Evolutionary conservation across 2,113 vertebrate species (phyloP).

Genomic region (Arothron firmamentum): DNA sequence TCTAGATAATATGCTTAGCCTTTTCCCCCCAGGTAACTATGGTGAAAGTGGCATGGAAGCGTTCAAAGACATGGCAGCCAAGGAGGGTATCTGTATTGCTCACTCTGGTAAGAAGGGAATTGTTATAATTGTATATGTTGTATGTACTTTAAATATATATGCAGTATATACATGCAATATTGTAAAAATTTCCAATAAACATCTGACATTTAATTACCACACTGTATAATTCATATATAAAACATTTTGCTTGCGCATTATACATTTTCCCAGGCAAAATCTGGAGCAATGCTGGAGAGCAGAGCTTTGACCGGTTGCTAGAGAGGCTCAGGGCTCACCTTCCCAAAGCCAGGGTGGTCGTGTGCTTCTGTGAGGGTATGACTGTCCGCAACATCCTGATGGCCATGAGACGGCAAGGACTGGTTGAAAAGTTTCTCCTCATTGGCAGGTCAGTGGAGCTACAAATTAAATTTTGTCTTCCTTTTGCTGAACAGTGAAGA

Average conservation of each 20-base stretch:
- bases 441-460: slow-evolving; percentile 88
- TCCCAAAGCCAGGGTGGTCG: slow-evolving; percentile 94
- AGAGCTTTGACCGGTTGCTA: slow-evolving; percentile 92
- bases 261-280: slow-evolving; percentile 80
- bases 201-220: neutral
- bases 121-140: no score
- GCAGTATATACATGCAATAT: no score
- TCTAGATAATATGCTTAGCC: neutral
- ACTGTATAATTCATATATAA: neutral
- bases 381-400: slow-evolving; percentile 94
- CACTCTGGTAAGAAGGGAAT: slow-evolving; percentile 85
- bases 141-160: no score
- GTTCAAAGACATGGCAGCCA: slow-evolving; percentile 96
- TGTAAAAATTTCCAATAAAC: neutral
- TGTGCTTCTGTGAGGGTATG: slow-evolving; percentile 99
- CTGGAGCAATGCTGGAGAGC: slow-evolving; percentile 96
- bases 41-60: slow-evolving; percentile 99
- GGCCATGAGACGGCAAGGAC: slow-evolving; percentile 92
- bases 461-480: neutral
- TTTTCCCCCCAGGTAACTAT: slow-evolving; percentile 84
- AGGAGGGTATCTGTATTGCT: slow-evolving; percentile 97
- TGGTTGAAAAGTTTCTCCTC: slow-evolving; percentile 90
- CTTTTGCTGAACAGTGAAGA: neutral
- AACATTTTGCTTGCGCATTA: slow-evolving; percentile 19
- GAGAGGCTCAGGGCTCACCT: slow-evolving; percentile 86